These are phyloP conservation scores for Cisticola juncidis DNA, from an alignment of 2,113 vertebrate genomes.

Conservation along the genomic window DNA sequence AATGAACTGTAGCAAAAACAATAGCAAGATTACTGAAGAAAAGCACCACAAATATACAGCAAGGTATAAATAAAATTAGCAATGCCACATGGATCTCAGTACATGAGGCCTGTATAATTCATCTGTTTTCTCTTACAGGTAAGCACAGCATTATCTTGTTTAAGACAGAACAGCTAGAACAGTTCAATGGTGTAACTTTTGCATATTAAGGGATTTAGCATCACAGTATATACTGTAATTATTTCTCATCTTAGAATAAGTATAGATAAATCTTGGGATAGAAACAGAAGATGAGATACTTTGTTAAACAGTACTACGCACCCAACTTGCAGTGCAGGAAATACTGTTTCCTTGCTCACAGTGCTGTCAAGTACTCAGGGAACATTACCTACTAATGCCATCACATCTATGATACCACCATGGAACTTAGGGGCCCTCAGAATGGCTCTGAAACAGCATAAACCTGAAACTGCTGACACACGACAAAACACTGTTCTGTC, in stretches of 20 bases:
- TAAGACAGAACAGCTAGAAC: not conserved
- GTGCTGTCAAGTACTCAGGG: not conserved
- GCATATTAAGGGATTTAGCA: not conserved
- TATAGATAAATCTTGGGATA: not conserved
- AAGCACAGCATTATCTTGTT: not conserved
- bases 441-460: not conserved
- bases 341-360: not conserved
- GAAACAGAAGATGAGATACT: not conserved
- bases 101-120: not conserved
- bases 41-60: not conserved
- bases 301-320: not conserved
- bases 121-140: not conserved
- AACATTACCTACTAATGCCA: not conserved
- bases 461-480: not conserved
- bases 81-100: not conserved
- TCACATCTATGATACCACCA: not conserved
- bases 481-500: not conserved
- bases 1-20: constrained; percentile 8
- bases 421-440: not conserved
- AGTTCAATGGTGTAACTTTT: not conserved
- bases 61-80: not conserved
- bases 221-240: not conserved
- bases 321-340: not conserved
- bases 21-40: not conserved
- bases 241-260: not conserved